Conservation (phyloP, 2,113 vertebrate genomes). For the Struthio camelus region DNA sequence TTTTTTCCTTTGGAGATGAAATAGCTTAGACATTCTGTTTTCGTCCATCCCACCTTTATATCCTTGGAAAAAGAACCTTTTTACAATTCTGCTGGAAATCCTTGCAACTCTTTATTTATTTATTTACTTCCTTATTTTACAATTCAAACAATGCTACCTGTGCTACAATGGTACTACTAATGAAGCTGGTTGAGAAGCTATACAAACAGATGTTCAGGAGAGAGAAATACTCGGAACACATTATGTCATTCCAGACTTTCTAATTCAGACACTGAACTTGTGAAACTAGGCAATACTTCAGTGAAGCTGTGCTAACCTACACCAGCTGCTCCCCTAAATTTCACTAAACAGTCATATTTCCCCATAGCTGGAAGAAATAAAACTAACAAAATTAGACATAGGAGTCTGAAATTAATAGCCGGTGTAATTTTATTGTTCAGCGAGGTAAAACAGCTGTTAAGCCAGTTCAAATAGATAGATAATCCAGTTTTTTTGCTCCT, state of each 20-base stretch:
- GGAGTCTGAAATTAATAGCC: background rate
- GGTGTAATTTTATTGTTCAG: background rate
- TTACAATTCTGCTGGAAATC: background rate
- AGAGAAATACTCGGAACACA: background rate
- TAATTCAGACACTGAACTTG: background rate
- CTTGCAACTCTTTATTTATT: background rate
- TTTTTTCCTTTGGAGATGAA: too few species aligned
- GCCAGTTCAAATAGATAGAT: background rate
- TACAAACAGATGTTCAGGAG: background rate
- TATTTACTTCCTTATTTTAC: background rate
- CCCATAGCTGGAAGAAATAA: background rate
- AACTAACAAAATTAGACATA: background rate
- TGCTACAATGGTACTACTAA: background rate
- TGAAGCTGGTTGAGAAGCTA: background rate
- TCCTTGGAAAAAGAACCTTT: background rate
- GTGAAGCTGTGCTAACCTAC: background rate
- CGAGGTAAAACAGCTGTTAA: background rate
- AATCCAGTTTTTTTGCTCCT: background rate
- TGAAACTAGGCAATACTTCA: background rate
- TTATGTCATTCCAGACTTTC: background rate
- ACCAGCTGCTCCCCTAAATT: background rate
- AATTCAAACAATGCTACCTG: background rate
- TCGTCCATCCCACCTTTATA: background rate
- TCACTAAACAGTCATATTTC: background rate
- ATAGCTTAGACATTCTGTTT: background rate